These are phyloP conservation scores for Dasyprocta punctata DNA, from an alignment of 2,113 vertebrate species.

Conservation along the genomic window DNA sequence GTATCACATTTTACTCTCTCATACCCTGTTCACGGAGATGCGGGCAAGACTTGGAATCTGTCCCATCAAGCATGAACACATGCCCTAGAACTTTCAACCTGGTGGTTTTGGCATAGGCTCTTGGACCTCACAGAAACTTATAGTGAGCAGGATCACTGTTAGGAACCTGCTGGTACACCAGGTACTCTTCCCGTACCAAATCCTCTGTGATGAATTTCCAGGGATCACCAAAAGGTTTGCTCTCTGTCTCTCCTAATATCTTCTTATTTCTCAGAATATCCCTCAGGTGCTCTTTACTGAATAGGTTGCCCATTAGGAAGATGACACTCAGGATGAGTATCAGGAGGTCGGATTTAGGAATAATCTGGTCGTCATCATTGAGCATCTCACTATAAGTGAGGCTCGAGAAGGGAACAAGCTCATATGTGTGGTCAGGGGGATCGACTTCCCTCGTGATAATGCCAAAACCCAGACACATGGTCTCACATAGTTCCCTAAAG, in stretches of 20 bases:
- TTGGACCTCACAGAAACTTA: neutral
- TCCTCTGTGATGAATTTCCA: neutral
- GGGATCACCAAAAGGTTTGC: neutral
- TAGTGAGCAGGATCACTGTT: neutral
- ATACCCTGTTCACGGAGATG: too few relatives aligned
- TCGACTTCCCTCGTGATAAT: neutral
- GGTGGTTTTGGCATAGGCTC: neutral
- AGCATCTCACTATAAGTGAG: neutral
- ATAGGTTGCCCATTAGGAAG: neutral
- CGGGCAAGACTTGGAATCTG: too few relatives aligned
- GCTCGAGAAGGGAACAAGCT: neutral
- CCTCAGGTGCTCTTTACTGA: neutral
- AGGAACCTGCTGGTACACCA: neutral
- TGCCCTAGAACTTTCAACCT: neutral
- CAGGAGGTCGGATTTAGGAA: neutral
- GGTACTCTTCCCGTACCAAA: neutral
- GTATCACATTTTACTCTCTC: too few relatives aligned
- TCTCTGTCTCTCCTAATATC: neutral
- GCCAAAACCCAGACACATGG: neutral
- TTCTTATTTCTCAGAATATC: neutral
- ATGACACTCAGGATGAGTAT: neutral
- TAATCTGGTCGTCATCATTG: neutral
- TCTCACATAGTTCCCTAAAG: neutral
- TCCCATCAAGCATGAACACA: too few relatives aligned
- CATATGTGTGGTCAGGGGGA: neutral